phyloP scores from a whole-genome alignment of 2,113 vertebrate genomes.

The Colinus virginianus region DNA sequence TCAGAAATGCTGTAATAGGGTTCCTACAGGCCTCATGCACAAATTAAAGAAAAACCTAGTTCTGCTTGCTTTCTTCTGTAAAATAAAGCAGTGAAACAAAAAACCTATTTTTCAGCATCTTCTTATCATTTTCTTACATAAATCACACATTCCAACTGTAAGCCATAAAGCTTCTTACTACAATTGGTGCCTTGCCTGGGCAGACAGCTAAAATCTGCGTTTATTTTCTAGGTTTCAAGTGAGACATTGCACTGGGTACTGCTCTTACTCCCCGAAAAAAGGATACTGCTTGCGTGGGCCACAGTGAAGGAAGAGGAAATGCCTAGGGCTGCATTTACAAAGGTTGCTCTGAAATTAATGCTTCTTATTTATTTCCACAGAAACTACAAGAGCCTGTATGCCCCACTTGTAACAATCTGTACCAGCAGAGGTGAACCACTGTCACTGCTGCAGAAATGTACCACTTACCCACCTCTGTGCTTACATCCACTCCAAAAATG shows the following conservation, averaged over 20 bases:
- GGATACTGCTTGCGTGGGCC: too few relatives aligned
- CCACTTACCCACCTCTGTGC: too few relatives aligned
- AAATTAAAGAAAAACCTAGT: neutral
- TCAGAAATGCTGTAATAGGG: fast-evolving
- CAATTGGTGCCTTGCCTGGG: neutral
- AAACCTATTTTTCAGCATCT: neutral
- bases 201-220: neutral
- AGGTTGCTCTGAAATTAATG: too few relatives aligned
- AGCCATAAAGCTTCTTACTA: neutral
- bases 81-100: neutral
- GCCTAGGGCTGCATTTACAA: too few relatives aligned
- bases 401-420: too few relatives aligned
- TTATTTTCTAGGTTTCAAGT: neutral
- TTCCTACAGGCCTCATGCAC: neutral
- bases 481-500: too few relatives aligned
- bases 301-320: too few relatives aligned
- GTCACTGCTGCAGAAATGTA: too few relatives aligned
- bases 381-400: too few relatives aligned
- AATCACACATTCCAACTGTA: neutral
- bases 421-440: too few relatives aligned
- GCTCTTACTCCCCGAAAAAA: neutral
- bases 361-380: too few relatives aligned
- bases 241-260: neutral
- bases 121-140: neutral
- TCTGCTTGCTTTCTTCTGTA: neutral